Base-by-base conservation (phyloP, 2,888 invertebrate genomes). In the Drosophila antonietae region DNA sequence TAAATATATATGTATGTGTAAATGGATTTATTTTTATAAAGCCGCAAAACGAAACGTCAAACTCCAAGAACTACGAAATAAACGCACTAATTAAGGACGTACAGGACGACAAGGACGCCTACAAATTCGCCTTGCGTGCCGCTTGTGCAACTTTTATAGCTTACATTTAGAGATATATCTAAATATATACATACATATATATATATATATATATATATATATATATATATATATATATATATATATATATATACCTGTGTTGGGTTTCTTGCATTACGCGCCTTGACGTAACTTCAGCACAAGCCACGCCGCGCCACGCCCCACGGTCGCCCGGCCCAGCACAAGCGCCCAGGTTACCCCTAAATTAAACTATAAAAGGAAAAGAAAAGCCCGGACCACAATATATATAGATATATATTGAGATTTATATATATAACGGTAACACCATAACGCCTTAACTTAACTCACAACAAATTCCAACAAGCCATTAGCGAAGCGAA, bases 21-120 rank as follows among this genome's bases (percentile, higher is more conserved):
- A 68, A 75, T 87, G 83, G 77, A 88, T 82, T 84, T 84, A 84
- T 84, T 88, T 84, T 84, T 84, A 84, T 81, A 81, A 81, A 83
- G 80, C 81, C 74, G 73, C 61, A 68, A 82, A 46, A 46, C 80
- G 59, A 82, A 68, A 66, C 53, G 61, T 28, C 62, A 64, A 73
- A 64, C 70, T 67, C 56, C 65, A 83, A 55, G 37, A 44, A 59
- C 15, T 43, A 53, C 56, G 33, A 57, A 44, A 68, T 62, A 69
- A 71, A 75, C 73, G 81, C 75, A 80, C 71, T 83, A 83, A 86
- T 79, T 84, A 75, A 77, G 65, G 67, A 57, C 70, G 70, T 66
- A 60, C 57, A 44, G 46, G 55, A 66, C 37, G n/a, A 63, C 49
- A 59, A 63, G 72, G 63, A 63, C 66, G 78, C 69, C 63, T 62